phyloP scores from a whole-genome alignment of 2,113 vertebrate species.

The Ranitomeya imitator region DNA sequence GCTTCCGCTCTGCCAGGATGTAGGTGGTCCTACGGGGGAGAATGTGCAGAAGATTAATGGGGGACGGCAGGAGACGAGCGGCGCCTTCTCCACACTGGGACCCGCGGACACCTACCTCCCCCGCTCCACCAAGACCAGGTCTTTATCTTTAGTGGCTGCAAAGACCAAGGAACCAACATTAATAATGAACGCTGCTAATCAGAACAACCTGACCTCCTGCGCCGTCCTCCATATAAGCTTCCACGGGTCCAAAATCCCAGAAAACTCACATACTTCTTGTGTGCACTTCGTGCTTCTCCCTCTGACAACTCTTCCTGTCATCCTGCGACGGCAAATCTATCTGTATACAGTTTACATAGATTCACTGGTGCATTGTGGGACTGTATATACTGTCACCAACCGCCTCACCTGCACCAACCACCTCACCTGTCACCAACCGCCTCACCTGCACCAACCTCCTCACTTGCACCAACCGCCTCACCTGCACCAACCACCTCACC shows the following conservation, averaged over 20 bases:
- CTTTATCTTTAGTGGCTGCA: conserved; percentile 84
- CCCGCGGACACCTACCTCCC: conserved; percentile 75
- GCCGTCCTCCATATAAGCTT: too few relatives aligned
- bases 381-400: too few relatives aligned
- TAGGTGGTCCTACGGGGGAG: conserved; percentile 76
- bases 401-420: too few relatives aligned
- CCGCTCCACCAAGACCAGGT: conserved; percentile 90
- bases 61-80: neutral
- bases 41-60: conserved; percentile 53
- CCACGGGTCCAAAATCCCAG: too few relatives aligned
- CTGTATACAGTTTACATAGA: too few relatives aligned
- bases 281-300: neutral
- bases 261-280: too few relatives aligned
- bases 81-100: neutral
- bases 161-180: conserved; percentile 35
- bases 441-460: too few relatives aligned
- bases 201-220: neutral
- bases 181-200: neutral
- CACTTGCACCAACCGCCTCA: too few relatives aligned
- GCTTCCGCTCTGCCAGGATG: conserved; percentile 85
- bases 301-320: neutral
- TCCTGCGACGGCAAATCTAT: too few relatives aligned
- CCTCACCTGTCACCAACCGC: too few relatives aligned
- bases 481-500: too few relatives aligned
- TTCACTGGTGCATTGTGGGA: too few relatives aligned